phyloP scores from a whole-genome alignment of 2,888 invertebrate species.

The Prenolepis imparis region DNA sequence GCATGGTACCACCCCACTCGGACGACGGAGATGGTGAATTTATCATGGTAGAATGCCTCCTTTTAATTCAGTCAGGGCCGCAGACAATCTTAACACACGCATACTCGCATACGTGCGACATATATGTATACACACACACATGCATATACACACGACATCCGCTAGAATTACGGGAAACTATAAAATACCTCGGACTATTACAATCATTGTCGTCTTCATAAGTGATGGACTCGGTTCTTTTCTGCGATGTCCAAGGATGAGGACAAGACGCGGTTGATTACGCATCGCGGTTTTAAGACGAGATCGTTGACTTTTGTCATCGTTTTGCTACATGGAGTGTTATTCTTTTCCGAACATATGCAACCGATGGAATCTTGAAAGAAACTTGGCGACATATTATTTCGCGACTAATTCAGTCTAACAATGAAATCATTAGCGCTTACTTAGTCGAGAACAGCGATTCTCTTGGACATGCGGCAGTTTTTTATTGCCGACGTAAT shows the following conservation, averaged over 20 bases:
- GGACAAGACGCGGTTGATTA: neutral
- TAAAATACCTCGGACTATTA: neutral
- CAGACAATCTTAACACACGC: conserved; percentile 70
- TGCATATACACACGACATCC: neutral
- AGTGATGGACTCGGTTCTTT: neutral
- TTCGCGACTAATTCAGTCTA: neutral
- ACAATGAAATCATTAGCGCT: conserved; percentile 6
- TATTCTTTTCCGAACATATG: neutral
- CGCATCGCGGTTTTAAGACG: conserved; percentile 2
- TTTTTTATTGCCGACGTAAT: neutral
- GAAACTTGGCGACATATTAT: neutral
- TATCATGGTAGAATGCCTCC: conserved; percentile 84
- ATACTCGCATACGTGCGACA: neutral
- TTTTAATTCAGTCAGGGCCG: conserved; percentile 84
- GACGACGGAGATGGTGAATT: conserved; percentile 77
- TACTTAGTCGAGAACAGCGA: neutral
- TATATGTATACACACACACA: neutral
- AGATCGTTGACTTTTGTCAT: conserved; percentile 16
- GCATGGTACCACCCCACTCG: conserved; percentile 75
- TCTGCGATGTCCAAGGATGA: conserved; percentile 21
- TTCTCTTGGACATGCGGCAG: neutral
- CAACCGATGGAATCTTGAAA: neutral
- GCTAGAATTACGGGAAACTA: conserved; percentile 21
- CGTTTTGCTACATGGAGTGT: neutral
- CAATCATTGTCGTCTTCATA: conserved; percentile 2